Base-by-base conservation (phyloP, 2,797 vertebrate genomes). In the Sciaenops ocellatus region DNA sequence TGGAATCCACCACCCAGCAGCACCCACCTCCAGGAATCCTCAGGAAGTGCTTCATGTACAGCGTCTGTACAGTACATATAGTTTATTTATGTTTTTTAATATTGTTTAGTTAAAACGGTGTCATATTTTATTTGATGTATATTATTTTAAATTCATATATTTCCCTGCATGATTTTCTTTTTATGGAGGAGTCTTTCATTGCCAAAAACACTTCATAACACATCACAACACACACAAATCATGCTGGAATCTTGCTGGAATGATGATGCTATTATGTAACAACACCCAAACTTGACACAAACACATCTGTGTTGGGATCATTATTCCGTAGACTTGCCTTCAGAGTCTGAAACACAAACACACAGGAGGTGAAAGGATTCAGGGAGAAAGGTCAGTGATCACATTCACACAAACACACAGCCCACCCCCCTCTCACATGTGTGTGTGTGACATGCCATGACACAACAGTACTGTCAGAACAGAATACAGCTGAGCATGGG, bases 401-500 rank as follows among this genome's bases (percentile, higher is more conserved):
- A 68, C 78, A 71, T 12, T 67, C 76, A 73, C 20, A 59, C 18
- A 28, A 62, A 69, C 76, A 70, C 20, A 59, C n/a, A 28, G 67
- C 48, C 20, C 54, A 20, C 50, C 47, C 34, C 34, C 22, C 18
- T 55, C 44, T 38, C 46, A 59, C 28, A 5, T 30, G 28, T 30
- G 30, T 34, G 30, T 34, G 30, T n/a, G n/a, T 57, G 67, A 68
- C 73, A 28, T 55, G 46, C 42, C 3, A 2, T 41, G 69, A 68
- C 69, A 61, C 50, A 67, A 15, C 69, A 47, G 56, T 20, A 4
- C 69, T 46, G 69, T 6, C 57, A 47, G 28, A 20, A 81, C 41
- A 22, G 22, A 5, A 60, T 30, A 18, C 70, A 57, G 62, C n/a
- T 48, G 62, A 34, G n/a, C 42, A 26, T 8, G 9, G 16, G 1